Percentiles rank a stretch among this genome's conserved stretches.
These are phyloP conservation scores for Macroglossus sobrinus DNA, from an alignment of 2,113 vertebrate genomes.

Conservation along the genomic window DNA sequence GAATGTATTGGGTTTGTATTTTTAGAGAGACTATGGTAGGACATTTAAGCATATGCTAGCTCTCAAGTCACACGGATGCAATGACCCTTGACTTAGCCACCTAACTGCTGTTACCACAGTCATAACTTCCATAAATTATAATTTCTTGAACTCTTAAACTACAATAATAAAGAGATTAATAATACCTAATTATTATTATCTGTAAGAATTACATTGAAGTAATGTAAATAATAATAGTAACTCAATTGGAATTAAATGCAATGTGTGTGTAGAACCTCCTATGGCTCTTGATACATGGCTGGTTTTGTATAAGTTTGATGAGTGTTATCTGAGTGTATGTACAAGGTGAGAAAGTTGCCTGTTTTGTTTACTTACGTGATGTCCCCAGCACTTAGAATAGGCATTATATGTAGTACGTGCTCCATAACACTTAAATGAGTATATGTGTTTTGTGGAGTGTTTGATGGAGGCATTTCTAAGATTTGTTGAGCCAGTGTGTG, in stretches of 20 bases:
- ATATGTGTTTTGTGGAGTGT: neutral
- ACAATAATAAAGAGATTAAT: constrained; percentile 32
- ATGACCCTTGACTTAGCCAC: neutral
- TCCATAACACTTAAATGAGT: neutral
- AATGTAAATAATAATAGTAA: neutral
- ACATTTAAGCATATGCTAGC: neutral
- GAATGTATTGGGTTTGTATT: neutral
- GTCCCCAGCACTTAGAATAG: neutral
- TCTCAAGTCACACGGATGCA: neutral
- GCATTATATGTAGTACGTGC: neutral
- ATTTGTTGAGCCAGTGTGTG: neutral
- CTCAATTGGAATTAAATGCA: neutral
- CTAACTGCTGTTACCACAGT: neutral
- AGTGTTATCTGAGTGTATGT: neutral
- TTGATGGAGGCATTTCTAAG: neutral
- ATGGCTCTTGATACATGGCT: neutral
- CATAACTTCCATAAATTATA: neutral
- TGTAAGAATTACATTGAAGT: neutral
- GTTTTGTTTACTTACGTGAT: neutral
- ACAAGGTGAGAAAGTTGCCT: neutral
- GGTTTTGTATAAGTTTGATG: neutral
- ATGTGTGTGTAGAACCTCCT: neutral
- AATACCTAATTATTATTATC: constrained; percentile 8
- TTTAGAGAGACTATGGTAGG: neutral
- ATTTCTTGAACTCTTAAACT: constrained; percentile 29